Evolutionary conservation across 2,888 invertebrate genomes (phyloP), one percentile per base, ranked within the genome.

Genomic region (Apantesis nais): DNA sequence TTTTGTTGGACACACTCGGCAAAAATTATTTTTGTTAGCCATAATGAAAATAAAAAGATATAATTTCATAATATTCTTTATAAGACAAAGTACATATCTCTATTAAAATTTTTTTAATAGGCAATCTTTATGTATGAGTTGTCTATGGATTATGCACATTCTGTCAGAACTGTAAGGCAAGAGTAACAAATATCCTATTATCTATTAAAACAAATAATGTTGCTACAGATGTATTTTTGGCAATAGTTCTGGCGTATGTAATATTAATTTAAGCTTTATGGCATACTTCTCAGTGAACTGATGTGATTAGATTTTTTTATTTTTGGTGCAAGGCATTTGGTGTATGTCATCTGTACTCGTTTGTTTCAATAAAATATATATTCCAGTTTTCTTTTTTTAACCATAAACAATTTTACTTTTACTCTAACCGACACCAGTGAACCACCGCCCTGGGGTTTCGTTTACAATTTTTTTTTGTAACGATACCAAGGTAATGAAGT

Each of bases 301-400:
- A 80, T 84, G 81, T 75, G 58, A 74, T 82, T 82, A 82, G 82
- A 82, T 84, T 80, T 85, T 82, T 65, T 44, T 52, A 81, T 74
- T 63, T 69, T 81, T 80, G 90, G 90, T 91, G 89, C 86, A 80
- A 87, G 90, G 84, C 83, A 80, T 76, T 44, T 78, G 66, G 71
- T 81, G 75, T 79, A 60, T 76, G 82, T 80, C 75, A 74, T 80
- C 79, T 86, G 78, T 79, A 80, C 76, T 77, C 78, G 78, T 82
- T 80, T 81, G 84, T 83, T 86, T 82, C 52, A 88, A 85, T 86
- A 86, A 88, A 87, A 67, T 77, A 66, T 75, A 74, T 78, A 77
- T 76, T 73, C 39, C 39, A 37, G n/a, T 58, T 19, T 68, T 55
- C 48, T 61, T 74, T 74, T 75, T n/a, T 71, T 79, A 0, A 48